These are phyloP conservation scores for Trididemnum nubilum DNA, from an alignment of 23 tunicate genomes.

Conservation along the genomic window DNA sequence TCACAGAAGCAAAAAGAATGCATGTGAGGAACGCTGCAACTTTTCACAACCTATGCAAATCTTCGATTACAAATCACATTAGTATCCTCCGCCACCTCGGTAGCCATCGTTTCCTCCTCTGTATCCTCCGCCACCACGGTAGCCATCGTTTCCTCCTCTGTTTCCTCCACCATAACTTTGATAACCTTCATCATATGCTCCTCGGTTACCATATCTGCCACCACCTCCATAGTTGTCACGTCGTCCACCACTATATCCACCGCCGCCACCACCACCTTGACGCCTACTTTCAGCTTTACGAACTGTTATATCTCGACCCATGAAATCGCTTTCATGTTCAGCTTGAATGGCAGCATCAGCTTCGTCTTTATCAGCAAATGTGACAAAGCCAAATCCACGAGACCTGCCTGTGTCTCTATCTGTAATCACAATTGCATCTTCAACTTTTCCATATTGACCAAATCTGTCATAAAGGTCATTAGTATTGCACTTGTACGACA, in stretches of 20 bases:
- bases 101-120: neutral
- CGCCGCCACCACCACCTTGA: constrained; percentile 41
- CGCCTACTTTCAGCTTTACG: constrained; percentile 25
- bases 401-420: constrained; percentile 61
- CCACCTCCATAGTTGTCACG: constrained; percentile 3
- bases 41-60: too few relatives aligned
- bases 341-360: constrained; percentile 29
- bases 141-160: neutral
- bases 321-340: neutral
- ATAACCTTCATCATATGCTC: neutral
- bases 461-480: constrained; percentile 33
- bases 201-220: neutral
- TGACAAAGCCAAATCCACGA: constrained; percentile 71
- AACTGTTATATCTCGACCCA: constrained; percentile 30
- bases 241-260: neutral
- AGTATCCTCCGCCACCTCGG: neutral
- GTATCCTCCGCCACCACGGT: constrained; percentile 6
- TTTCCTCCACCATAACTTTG: too few relatives aligned
- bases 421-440: constrained; percentile 35
- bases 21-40: too few relatives aligned
- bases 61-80: too few relatives aligned
- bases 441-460: constrained; percentile 26
- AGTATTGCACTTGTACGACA: constrained; percentile 29
- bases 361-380: constrained; percentile 12
- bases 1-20: too few relatives aligned